A percentile compares a stretch with the other conserved stretches of the same genome.
These are phyloP conservation scores for Brachionus sp. DNA, from an alignment of 1,140 invertebrate genomes.

Conservation along the genomic window DNA sequence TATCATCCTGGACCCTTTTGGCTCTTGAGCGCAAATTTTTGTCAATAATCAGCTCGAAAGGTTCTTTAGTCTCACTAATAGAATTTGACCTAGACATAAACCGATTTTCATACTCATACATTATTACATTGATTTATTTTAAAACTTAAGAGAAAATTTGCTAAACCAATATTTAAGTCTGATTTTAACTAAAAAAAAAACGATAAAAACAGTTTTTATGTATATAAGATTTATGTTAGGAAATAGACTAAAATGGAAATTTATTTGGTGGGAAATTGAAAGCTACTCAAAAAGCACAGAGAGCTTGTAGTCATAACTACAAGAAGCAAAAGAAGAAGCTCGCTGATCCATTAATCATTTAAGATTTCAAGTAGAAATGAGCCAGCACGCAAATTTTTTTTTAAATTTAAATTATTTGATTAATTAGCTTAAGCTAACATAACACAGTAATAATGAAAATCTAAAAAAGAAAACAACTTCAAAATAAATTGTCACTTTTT, in stretches of 20 bases:
- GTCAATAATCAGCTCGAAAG: slow-evolving; percentile 30
- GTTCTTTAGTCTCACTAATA: not conserved
- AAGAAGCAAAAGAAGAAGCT: slow-evolving; percentile 23
- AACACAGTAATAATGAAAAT: not conserved
- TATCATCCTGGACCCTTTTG: slow-evolving; percentile 11
- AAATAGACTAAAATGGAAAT: not conserved
- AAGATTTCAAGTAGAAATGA: slow-evolving; percentile 26
- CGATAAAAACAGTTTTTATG: slow-evolving; percentile 21
- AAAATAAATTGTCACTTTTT: not conserved
- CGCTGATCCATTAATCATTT: slow-evolving; percentile 33
- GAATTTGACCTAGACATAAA: slow-evolving; percentile 14
- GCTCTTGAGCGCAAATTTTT: slow-evolving; percentile 26
- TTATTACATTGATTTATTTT: not conserved
- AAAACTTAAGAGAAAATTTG: not conserved
- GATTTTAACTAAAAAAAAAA: not conserved
- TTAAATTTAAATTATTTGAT: not conserved
- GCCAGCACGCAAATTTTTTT: not conserved
- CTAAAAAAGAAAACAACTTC: not conserved
- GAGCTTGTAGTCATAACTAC: slow-evolving; percentile 24
- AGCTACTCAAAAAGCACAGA: not conserved
- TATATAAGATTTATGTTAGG: not conserved
- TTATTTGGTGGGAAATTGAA: slow-evolving; percentile 15
- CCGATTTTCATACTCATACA: slow-evolving; percentile 35
- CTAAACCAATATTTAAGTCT: not conserved
- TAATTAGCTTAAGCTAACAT: not conserved